These are phyloP conservation scores for Drosophila virilis DNA, from an alignment of 1,140 invertebrate species.

Conservation along the genomic window DNA sequence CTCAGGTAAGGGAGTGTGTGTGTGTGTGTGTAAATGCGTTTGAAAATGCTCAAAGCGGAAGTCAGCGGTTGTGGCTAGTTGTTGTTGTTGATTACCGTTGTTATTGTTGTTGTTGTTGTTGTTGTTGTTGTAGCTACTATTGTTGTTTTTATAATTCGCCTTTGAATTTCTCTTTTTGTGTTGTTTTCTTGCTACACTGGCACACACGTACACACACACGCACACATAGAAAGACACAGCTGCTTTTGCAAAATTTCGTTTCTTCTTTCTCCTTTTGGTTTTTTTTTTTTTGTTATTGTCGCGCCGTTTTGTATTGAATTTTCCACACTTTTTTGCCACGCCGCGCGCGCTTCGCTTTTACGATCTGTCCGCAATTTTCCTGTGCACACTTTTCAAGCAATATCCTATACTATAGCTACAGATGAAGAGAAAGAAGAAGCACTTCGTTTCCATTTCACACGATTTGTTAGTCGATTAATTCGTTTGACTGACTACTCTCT, in stretches of 20 bases:
- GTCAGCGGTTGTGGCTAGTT: constrained; percentile 37
- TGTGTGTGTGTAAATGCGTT: constrained; percentile 37
- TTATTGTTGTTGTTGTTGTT: constrained; percentile 24
- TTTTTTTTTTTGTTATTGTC: constrained; percentile 58
- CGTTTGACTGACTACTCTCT: constrained; percentile 27
- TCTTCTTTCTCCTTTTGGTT: constrained; percentile 25
- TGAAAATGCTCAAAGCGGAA: constrained; percentile 48
- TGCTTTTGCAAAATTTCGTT: constrained; percentile 50
- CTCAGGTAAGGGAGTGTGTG: constrained; percentile 33
- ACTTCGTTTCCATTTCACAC: constrained; percentile 60
- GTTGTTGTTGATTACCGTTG: constrained; percentile 43
- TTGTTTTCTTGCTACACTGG: constrained; percentile 18
- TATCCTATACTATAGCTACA: constrained; percentile 43
- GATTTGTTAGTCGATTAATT: constrained; percentile 20
- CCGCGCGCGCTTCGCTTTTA: constrained; percentile 35
- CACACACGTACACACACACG: constrained; percentile 26
- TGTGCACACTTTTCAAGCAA: constrained; percentile 60
- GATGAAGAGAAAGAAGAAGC: constrained; percentile 19
- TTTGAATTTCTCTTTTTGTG: constrained; percentile 48
- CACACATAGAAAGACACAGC: constrained; percentile 45
- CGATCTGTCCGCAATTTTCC: constrained; percentile 64
- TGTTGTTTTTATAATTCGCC: constrained; percentile 31
- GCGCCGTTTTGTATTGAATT: constrained; percentile 77
- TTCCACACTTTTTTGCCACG: constrained; percentile 49
- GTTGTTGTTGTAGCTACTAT: constrained; percentile 24